These are phyloP conservation scores for Micropoecilia bifurca DNA, from an alignment of 2,797 vertebrate species.

Conservation along the genomic window DNA sequence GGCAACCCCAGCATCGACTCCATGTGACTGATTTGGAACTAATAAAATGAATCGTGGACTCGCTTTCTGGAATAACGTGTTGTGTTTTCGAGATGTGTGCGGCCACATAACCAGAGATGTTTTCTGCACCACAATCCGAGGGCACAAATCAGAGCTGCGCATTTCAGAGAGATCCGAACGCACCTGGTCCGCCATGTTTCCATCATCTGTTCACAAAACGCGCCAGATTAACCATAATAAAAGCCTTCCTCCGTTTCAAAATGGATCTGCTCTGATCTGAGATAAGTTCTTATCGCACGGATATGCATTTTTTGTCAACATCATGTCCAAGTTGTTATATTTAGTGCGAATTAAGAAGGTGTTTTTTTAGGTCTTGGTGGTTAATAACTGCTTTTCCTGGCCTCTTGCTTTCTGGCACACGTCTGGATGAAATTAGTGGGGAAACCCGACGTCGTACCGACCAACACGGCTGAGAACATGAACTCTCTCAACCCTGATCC, in stretches of 20 bases:
- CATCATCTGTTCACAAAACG: slow-evolving; percentile 12
- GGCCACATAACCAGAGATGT: background rate
- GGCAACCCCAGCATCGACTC: background rate
- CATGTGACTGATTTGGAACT: background rate
- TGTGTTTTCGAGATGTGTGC: no score
- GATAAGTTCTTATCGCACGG: background rate
- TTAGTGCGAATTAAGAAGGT: background rate
- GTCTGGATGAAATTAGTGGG: slow-evolving; percentile 50
- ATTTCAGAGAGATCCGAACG: slow-evolving; percentile 47
- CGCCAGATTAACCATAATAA: background rate
- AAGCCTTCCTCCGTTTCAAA: background rate
- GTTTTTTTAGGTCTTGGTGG: background rate
- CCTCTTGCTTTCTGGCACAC: background rate
- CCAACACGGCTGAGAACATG: slow-evolving; percentile 39
- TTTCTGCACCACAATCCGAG: background rate
- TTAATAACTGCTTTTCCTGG: background rate
- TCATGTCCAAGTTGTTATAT: background rate
- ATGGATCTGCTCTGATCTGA: background rate
- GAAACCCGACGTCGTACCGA: slow-evolving; percentile 34
- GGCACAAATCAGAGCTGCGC: slow-evolving; percentile 6
- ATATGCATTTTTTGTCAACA: accelerated
- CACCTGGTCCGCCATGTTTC: slow-evolving; percentile 77
- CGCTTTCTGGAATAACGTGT: background rate
- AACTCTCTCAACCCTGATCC: slow-evolving; percentile 72
- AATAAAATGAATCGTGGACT: background rate